Base-by-base conservation (phyloP, 2,113 vertebrate genomes). In the Percina caprodes region DNA sequence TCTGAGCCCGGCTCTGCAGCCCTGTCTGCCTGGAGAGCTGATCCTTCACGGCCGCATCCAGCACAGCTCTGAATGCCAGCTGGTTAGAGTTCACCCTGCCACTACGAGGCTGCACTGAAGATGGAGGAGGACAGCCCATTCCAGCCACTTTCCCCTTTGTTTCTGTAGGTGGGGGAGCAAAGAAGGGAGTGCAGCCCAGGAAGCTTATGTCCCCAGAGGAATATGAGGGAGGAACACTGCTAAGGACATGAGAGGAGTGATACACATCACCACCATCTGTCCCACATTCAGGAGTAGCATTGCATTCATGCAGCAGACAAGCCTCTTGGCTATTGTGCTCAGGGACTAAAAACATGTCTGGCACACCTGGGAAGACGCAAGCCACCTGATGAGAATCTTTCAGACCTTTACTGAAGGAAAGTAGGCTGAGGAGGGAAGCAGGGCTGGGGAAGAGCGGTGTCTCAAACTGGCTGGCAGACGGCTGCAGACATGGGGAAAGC, bases 1-100 rank as follows among this genome's bases (percentile, higher is more conserved):
- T 94, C 90, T 86, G 92, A 66, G 95, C 92, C 12, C 93, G 95
- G 86, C 85, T 92, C 12, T 95, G 92, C 74, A 98, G 94, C 55
- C 88, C 91, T 74, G 87, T 93, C 72, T 97, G 96, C 89, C 94
- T 96, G 82, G 93, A 95, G 80, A 96, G 84, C 76, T 92, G 93
- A 84, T 93, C 77, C 59, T 85, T 95, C 79, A 93, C 84, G 42
- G 93, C 91, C 33, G 95, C 92, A 80, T 93, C 92, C 39, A 86
- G 65, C 79, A 62, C 82, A 65, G 63, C 65, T 77, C 54, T 84
- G 68, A 79, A 81, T 55, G 84, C 46, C 83, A 83, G 85, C 85
- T 85, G 86, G n/a, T 62, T 91, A 79, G 80, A 86, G 77, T 82
- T 70, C 60, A 86, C 12, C 2, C 80, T 89, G 84, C 84, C 67